Evolutionary conservation across 2,113 vertebrate genomes (phyloP), one percentile per base, ranked within the genome.

Genomic region (Catharus minimus): DNA sequence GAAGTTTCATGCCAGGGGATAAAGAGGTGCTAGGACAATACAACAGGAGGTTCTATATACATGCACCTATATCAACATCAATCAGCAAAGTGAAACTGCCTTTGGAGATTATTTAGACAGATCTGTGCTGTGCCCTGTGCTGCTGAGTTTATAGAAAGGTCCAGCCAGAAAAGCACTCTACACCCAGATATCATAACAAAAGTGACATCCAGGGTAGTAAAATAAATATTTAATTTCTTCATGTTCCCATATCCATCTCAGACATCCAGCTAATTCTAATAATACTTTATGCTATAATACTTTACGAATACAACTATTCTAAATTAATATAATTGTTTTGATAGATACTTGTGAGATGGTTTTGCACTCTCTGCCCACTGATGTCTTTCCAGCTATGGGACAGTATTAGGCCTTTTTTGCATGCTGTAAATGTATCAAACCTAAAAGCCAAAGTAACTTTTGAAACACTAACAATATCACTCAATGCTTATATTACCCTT

Each of bases 181-280:
- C 77, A 87, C 43, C 69, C 67, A 92, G 62, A 78, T 93, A 92
- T 82, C 90, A 90, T 89, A 95, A 95, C 95, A 95, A 82, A 95
- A 92, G 44, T 56, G 90, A 92, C 89, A 95, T 78, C 43, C 55
- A 69, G 86, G 52, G 39, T 73, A 87, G 58, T 93, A 90, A 90
- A 92, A 89, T 84, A 95, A 95, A 94, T 90, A 92, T 94, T 96
- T 90, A 66, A 95, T 94, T 85, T 89, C 43, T 88, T 89, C 4
- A 0, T 84, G 83, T 94, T 93, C 86, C 52, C 74, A 88, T 87
- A 90, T 79, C 27, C 89, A 85, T 52, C 92, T 78, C 55, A 90
- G 74, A 85, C 86, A 89, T 72, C 64, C 75, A 95, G 36, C 69
- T 90, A 92, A 78, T 73, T 87, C 62, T 79, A 87, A 94, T 95